Conservation (phyloP, 2,113 vertebrate genomes). For the Tragelaphus imberbis region DNA sequence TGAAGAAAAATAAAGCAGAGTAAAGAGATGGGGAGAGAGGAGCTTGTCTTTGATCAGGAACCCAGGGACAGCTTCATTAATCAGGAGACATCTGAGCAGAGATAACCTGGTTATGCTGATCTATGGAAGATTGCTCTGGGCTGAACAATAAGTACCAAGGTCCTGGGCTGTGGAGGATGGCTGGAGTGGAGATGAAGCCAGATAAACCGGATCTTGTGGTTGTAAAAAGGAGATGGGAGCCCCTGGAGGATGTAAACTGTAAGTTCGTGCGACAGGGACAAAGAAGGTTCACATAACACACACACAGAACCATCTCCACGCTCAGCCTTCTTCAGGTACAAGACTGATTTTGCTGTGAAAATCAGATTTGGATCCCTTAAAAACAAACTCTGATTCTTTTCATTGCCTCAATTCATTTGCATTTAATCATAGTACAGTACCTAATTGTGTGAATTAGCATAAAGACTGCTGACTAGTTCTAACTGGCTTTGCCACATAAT, state of each 20-base stretch:
- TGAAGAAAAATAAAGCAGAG: neutral
- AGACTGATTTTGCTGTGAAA: constrained; percentile 37
- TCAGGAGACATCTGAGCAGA: neutral
- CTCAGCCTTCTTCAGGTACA: neutral
- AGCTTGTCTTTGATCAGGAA: neutral
- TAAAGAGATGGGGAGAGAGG: neutral
- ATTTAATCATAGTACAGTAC: neutral
- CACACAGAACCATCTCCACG: rapidly evolving
- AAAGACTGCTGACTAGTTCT: neutral
- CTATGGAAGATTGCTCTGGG: neutral
- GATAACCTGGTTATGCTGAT: neutral
- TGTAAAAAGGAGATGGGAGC: neutral
- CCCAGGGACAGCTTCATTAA: neutral
- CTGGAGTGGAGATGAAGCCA: neutral
- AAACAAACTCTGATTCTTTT: neutral
- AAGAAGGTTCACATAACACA: neutral
- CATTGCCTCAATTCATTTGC: neutral
- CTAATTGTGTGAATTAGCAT: neutral
- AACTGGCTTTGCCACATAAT: constrained; percentile 20
- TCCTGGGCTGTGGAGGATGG: neutral
- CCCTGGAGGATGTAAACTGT: neutral
- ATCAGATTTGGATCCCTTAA: neutral
- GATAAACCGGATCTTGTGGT: neutral
- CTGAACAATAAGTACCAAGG: neutral
- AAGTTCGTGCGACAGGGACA: neutral